These are phyloP conservation scores for Calonectris borealis DNA, from an alignment of 2,113 vertebrate species.

Conservation along the genomic window DNA sequence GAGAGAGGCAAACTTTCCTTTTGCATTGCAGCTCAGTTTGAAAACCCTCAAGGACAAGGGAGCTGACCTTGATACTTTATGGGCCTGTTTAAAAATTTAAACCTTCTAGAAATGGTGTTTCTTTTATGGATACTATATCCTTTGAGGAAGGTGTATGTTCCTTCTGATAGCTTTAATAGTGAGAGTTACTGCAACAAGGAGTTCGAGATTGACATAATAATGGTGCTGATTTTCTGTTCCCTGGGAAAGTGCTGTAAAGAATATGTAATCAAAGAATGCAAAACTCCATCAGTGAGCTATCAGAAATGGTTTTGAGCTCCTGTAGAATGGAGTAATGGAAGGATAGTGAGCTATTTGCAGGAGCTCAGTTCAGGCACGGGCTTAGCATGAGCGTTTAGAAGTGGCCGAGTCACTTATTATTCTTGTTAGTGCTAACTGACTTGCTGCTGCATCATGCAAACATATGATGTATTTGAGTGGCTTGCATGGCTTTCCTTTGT, in stretches of 20 bases:
- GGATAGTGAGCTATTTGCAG: not conserved
- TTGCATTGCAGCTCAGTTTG: not conserved
- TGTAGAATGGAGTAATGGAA: not conserved
- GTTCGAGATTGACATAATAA: not conserved
- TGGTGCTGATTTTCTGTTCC: slow-evolving; percentile 18
- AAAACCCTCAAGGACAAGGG: not conserved
- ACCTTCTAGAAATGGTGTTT: not conserved
- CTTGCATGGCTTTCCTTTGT: not conserved
- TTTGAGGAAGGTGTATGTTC: not conserved
- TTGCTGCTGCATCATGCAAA: not conserved
- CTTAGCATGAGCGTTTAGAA: not conserved
- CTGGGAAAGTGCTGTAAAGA: not conserved
- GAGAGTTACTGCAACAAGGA: not conserved
- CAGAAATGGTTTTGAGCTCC: not conserved
- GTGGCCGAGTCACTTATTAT: not conserved
- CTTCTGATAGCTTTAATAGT: not conserved
- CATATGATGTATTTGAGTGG: not conserved
- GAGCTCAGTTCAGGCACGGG: not conserved
- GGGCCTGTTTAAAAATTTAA: not conserved
- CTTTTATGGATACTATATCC: not conserved
- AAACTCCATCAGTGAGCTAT: not conserved
- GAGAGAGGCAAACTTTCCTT: not conserved
- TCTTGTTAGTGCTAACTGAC: not conserved
- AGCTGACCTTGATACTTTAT: not conserved
- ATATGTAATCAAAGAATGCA: slow-evolving; percentile 1